Evolutionary conservation across 1,140 invertebrate species (phyloP).

Genomic region (Lamellibrachia luymesi): DNA sequence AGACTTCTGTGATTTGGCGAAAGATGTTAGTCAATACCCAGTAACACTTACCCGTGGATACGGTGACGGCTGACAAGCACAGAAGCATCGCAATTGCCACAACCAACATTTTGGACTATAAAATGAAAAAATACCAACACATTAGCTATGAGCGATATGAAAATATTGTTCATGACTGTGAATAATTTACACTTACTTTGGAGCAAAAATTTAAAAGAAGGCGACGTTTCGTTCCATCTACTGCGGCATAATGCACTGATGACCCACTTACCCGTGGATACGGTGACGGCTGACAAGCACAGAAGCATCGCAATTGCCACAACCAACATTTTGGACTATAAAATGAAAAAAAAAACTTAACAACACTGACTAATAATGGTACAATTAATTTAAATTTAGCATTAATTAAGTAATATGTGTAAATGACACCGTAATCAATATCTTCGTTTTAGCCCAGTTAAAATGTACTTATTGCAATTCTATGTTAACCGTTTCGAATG

Average conservation of each 20-base stretch:
- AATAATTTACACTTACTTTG: too few relatives aligned
- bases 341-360: background rate
- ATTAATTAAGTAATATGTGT: background rate
- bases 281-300: background rate
- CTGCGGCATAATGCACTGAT: too few relatives aligned
- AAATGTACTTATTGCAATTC: background rate
- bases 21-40: too few relatives aligned
- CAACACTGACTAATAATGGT: background rate
- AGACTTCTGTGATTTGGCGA: too few relatives aligned
- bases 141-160: too few relatives aligned
- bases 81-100: background rate
- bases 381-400: background rate
- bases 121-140: background rate
- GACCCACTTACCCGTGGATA: background rate
- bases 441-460: too few relatives aligned
- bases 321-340: background rate
- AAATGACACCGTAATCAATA: background rate
- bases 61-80: background rate
- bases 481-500: background rate
- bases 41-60: background rate
- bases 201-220: too few relatives aligned
- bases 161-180: too few relatives aligned
- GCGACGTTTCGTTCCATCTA: too few relatives aligned
- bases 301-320: background rate
- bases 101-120: background rate